phyloP scores from a whole-genome alignment of 2,888 invertebrate genomes.

The Gastracanthus pulcherrimus region DNA sequence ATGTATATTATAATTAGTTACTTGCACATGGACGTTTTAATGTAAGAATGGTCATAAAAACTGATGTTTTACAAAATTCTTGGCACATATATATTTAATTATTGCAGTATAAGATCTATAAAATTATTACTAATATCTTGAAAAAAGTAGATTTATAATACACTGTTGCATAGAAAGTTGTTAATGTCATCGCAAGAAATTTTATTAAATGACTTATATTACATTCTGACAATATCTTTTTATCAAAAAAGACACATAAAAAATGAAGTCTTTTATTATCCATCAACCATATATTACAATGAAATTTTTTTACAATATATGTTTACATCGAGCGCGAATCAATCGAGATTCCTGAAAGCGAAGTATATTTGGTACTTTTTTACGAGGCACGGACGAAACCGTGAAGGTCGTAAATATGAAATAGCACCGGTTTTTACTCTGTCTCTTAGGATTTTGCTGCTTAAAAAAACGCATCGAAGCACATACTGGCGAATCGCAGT shows the following conservation, averaged over 20 bases:
- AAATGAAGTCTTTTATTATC: conserved; percentile 35
- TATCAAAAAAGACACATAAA: neutral
- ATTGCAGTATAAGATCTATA: no score
- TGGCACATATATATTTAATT: no score
- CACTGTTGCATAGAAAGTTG: conserved; percentile 13
- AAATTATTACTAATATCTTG: no score
- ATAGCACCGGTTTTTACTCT: conserved; percentile 62
- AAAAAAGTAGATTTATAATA: conserved; percentile 11
- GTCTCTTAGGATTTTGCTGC: conserved; percentile 36
- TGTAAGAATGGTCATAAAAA: no score
- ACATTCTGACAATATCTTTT: neutral
- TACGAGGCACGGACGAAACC: conserved; percentile 52
- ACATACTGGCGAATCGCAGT: conserved; percentile 58
- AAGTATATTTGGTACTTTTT: conserved; percentile 52
- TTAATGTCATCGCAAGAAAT: conserved; percentile 29
- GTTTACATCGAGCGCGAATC: conserved; percentile 23
- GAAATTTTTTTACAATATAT: conserved; percentile 33
- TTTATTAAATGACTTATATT: conserved; percentile 24
- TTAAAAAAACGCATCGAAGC: conserved; percentile 33
- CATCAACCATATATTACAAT: conserved; percentile 34
- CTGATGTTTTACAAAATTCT: no score
- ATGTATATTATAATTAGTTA: no score
- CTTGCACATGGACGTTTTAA: no score
- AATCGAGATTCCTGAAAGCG: conserved; percentile 49
- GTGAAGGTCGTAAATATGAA: conserved; percentile 67